Evolutionary conservation across 2,797 vertebrate species (phyloP).

Genomic region (Pagetopsis macropterus): DNA sequence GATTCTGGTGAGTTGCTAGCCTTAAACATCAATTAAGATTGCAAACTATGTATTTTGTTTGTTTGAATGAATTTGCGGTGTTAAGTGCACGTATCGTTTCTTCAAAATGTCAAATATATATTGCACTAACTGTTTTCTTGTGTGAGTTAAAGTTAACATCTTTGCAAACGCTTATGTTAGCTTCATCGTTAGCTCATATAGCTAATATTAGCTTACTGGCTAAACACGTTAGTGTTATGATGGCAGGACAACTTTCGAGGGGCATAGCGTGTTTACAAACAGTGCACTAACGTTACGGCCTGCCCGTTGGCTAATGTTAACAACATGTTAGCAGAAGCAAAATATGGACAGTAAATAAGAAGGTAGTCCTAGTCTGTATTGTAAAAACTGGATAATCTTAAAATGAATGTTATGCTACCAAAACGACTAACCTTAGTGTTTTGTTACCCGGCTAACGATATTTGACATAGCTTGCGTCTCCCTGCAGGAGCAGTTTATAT

Average conservation of each 20-base stretch:
- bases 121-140: background rate
- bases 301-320: slow-evolving; percentile 2
- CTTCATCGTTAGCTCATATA: slow-evolving; percentile 34
- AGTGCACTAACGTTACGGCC: slow-evolving; percentile 17
- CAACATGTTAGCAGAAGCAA: background rate
- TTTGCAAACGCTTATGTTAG: slow-evolving; percentile 15
- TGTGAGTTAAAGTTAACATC: slow-evolving; percentile 16
- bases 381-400: background rate
- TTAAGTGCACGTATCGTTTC: fast-evolving
- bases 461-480: slow-evolving; percentile 1
- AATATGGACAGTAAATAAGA: fast-evolving
- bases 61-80: background rate
- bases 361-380: background rate
- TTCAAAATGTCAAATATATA: background rate
- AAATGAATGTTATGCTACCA: background rate
- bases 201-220: slow-evolving; percentile 58
- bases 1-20: slow-evolving; percentile 74
- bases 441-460: background rate
- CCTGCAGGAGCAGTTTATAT: background rate
- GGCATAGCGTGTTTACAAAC: slow-evolving; percentile 71
- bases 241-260: slow-evolving; percentile 31
- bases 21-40: slow-evolving; percentile 3
- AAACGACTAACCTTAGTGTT: slow-evolving; percentile 3
- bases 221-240: slow-evolving; percentile 43
- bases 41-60: slow-evolving; percentile 7